Evolutionary conservation across 2,888 invertebrate genomes (phyloP).

Genomic region (Aphrophora alni): DNA sequence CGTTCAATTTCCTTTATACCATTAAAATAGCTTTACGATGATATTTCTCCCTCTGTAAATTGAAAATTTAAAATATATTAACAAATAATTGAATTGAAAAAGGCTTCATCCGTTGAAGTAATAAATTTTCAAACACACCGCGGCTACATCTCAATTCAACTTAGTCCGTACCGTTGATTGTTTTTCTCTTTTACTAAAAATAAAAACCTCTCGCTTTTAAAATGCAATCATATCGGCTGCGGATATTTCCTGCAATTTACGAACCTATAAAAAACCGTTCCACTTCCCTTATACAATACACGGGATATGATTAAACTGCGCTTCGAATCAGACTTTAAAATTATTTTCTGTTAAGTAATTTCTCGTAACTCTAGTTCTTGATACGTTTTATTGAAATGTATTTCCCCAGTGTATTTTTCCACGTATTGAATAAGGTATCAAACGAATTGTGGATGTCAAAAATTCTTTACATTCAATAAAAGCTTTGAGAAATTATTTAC

Average conservation of each 20-base stretch:
- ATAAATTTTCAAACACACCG: not conserved
- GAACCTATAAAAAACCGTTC: not conserved
- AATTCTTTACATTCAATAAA: too few relatives aligned
- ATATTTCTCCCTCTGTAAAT: not conserved
- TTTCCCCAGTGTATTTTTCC: too few relatives aligned
- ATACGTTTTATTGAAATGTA: not conserved
- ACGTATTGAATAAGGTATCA: too few relatives aligned
- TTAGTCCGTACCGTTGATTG: not conserved
- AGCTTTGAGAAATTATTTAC: too few relatives aligned
- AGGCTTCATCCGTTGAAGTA: not conserved
- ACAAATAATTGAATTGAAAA: not conserved
- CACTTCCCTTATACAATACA: not conserved
- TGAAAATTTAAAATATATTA: not conserved
- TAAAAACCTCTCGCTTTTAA: not conserved
- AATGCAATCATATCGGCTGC: not conserved
- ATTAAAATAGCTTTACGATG: not conserved
- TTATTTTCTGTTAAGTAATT: not conserved
- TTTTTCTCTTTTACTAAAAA: not conserved
- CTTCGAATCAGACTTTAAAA: not conserved
- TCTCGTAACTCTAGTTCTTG: not conserved
- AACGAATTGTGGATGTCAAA: too few relatives aligned
- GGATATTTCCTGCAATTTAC: not conserved
- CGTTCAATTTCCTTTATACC: not conserved
- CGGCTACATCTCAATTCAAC: not conserved
- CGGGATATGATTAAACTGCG: not conserved